Base-by-base conservation (phyloP, 2,113 vertebrate species). In the Brachyhypopomus occidentalis region DNA sequence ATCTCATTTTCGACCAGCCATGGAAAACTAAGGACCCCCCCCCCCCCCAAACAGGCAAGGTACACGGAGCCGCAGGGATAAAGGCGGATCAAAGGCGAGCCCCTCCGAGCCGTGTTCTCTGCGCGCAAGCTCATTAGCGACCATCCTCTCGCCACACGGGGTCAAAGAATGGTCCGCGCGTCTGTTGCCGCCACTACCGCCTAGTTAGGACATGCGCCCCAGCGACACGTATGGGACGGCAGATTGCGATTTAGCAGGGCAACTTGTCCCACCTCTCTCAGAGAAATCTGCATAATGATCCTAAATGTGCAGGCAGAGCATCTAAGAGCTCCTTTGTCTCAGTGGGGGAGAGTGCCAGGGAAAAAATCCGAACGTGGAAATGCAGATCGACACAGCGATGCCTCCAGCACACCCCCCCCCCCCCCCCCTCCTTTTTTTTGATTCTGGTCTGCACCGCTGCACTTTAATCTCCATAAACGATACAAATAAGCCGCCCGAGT, bases 381-480 rank as follows among this genome's bases (percentile, higher is more conserved):
- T 66, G 52, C 59, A 70, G 12, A 72, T 45, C 70, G 22, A 77
- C 19, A 55, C 63, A 71, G 25, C 1, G 58, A 41, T 67, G 59
- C 19, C 67, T 70, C 56, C 55, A 20, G 30, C 30, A 30, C 30
- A n/a, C 30, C 60, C 25, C 75, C 62, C 64, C 38, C 36, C 20
- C 76, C 59, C 20, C 38, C 63, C 20, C 25, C 14, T 59, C 45
- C 20, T 34, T 27, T 11, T 16, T 56, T 75, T 77, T 81, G n/a
- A 81, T 81, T 38, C 77, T 69, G 56, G 72, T 27, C 30, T 48
- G 20, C 48, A 59, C 73, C 17, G 56, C 41, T 56, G 16, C 69
- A 62, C 75, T 85, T 83, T 87, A 70, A 85, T 87, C 78, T 79
- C 59, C 5, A 72, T 79, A 85, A 85, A 78, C 6, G n/a, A 58